Conservation (phyloP, 2,113 vertebrate species). For the Phylloscopus trochilus region DNA sequence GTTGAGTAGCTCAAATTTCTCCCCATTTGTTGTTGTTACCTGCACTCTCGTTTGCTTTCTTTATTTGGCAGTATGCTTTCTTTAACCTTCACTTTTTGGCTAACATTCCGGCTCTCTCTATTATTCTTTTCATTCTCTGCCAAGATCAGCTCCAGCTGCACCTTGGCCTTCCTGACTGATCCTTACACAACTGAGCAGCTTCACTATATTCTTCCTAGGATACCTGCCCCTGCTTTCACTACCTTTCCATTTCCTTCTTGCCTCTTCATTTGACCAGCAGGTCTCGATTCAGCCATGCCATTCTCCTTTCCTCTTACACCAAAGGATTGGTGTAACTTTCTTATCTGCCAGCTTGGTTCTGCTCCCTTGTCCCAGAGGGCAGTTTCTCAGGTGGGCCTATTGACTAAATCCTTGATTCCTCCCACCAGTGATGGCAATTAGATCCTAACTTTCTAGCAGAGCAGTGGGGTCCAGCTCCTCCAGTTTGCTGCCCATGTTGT, state of each 20-base stretch:
- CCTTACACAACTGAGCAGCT: not conserved
- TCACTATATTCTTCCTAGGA: rapidly evolving
- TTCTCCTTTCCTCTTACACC: not conserved
- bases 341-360: not conserved
- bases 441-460: not conserved
- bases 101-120: not conserved
- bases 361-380: not conserved
- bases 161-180: not conserved
- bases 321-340: not conserved
- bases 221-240: not conserved
- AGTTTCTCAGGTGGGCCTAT: not conserved
- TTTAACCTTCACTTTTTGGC: not conserved
- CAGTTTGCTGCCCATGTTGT: not conserved
- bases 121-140: not conserved
- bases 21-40: not conserved
- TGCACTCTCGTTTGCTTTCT: not conserved
- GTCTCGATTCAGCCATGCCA: not conserved
- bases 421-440: not conserved
- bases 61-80: not conserved
- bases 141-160: not conserved
- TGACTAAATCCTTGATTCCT: not conserved
- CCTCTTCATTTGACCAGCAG: not conserved
- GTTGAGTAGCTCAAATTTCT: not conserved
- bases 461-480: not conserved
- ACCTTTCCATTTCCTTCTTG: not conserved